Percentiles rank a stretch among this genome's conserved stretches.
Evolutionary conservation across 1,140 invertebrate genomes (phyloP).

Genomic region (Paralvinella palmiformis): DNA sequence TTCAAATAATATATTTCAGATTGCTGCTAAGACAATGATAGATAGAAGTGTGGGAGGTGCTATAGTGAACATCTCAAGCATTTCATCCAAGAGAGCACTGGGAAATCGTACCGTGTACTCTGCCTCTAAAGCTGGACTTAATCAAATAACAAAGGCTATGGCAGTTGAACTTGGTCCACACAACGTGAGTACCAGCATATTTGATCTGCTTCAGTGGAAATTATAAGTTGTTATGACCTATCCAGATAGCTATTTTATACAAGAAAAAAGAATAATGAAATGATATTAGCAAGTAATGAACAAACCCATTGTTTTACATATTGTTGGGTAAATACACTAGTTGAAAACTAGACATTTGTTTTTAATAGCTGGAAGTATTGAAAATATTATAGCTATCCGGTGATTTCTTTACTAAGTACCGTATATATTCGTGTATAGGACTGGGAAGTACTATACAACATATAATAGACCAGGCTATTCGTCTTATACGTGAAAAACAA

Average conservation of each 20-base stretch:
- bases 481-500: too few species aligned
- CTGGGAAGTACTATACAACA: too few species aligned
- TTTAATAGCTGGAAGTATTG: too few species aligned
- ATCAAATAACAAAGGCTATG: constrained; percentile 62
- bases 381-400: too few species aligned
- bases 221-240: background rate
- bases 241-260: background rate
- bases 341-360: background rate
- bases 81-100: constrained; percentile 63
- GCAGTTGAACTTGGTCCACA: constrained; percentile 78
- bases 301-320: background rate
- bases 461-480: too few species aligned
- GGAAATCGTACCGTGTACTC: constrained; percentile 71
- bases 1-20: constrained; percentile 26
- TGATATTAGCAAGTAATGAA: background rate
- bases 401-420: too few species aligned
- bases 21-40: constrained; percentile 68
- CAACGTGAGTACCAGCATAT: constrained; percentile 49
- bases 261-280: background rate
- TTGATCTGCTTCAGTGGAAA: background rate
- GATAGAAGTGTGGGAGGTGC: constrained; percentile 60
- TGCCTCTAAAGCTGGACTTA: constrained; percentile 60
- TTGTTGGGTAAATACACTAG: background rate
- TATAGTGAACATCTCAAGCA: constrained; percentile 86
- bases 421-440: too few species aligned